phyloP scores from a whole-genome alignment of 2,888 invertebrate genomes.

The Eueremaeus valkanovi region DNA sequence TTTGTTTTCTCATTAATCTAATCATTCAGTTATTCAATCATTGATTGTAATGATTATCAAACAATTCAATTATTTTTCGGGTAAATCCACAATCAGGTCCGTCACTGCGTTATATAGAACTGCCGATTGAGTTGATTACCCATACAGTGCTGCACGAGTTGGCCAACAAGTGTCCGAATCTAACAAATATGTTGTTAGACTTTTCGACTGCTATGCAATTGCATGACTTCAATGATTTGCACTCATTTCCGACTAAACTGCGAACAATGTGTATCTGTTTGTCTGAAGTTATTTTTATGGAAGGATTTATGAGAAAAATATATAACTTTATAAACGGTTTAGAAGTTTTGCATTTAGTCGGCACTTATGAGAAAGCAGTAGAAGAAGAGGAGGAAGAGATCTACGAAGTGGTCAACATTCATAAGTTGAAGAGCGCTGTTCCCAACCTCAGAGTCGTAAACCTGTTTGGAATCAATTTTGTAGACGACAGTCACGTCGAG shows the following conservation, averaged over 20 bases:
- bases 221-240: conserved; percentile 98
- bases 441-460: conserved; percentile 97
- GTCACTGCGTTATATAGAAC: conserved; percentile 80
- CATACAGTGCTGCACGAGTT: conserved; percentile 94
- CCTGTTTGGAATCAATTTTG: conserved; percentile 95
- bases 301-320: conserved; percentile 99
- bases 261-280: conserved; percentile 92
- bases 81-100: conserved; percentile 60
- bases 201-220: conserved; percentile 99
- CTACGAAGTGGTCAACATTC: conserved; percentile 97
- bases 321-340: conserved; percentile 98
- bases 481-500: conserved; percentile 98
- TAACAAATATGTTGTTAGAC: conserved; percentile 92
- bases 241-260: conserved; percentile 95
- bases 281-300: conserved; percentile 99
- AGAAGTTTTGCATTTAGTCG: conserved; percentile 93
- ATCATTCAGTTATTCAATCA: background rate
- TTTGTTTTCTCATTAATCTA: conserved; percentile 49
- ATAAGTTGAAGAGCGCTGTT: conserved; percentile 94
- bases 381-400: conserved; percentile 99
- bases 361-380: conserved; percentile 84
- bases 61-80: background rate
- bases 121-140: conserved; percentile 93
- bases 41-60: conserved; percentile 1
- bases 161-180: conserved; percentile 89